Evolutionary conservation across 2,113 vertebrate species (phyloP).

Genomic region (Odocoileus virginianus): DNA sequence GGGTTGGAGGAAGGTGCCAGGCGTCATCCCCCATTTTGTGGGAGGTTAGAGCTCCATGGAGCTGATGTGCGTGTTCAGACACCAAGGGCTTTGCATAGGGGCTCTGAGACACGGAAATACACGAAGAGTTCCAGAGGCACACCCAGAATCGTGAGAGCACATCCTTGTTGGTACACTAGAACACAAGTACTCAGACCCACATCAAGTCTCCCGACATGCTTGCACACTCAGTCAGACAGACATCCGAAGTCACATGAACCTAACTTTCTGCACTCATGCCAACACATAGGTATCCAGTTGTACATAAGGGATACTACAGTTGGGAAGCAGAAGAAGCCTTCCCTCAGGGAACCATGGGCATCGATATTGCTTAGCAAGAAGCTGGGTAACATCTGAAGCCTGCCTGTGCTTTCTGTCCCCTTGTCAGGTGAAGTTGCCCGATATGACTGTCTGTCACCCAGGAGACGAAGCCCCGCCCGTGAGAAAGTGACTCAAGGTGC

Average conservation of each 20-base stretch:
- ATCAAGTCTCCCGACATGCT: neutral
- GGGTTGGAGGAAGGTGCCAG: neutral
- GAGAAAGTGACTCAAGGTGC: neutral
- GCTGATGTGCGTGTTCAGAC: neutral
- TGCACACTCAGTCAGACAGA: neutral
- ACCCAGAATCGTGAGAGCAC: neutral
- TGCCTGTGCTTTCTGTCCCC: neutral
- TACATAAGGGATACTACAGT: neutral
- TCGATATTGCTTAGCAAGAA: neutral
- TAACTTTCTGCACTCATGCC: neutral
- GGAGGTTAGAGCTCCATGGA: neutral
- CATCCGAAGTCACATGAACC: neutral
- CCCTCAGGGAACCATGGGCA: neutral
- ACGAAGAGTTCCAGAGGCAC: neutral
- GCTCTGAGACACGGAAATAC: neutral
- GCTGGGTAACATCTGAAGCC: neutral
- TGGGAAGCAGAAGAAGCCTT: neutral
- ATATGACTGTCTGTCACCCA: neutral
- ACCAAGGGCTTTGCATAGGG: neutral
- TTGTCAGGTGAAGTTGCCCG: neutral
- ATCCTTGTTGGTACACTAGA: neutral
- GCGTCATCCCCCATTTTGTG: neutral
- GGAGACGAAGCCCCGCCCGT: accelerated
- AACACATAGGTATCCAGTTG: neutral
- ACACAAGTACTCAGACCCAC: neutral